Conservation (phyloP, 1,140 invertebrate genomes). For the Macrosteles quadrilineatus region DNA sequence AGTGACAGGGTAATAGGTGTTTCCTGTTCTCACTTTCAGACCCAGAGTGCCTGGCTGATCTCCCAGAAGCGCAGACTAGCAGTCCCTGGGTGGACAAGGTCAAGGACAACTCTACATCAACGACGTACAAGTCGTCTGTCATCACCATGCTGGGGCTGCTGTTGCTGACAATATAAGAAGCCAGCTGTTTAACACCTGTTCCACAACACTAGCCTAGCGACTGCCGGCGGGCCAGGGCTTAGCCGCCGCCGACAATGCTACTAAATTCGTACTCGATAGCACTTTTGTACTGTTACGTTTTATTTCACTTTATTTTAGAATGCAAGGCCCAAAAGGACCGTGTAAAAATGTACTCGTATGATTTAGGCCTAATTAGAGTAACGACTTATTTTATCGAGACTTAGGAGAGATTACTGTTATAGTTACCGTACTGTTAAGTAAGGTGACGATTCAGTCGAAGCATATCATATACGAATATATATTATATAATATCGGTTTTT, state of each 20-base stretch:
- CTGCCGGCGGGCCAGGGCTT: background rate
- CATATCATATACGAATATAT: background rate
- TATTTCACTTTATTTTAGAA: background rate
- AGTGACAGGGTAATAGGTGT: too few relatives aligned
- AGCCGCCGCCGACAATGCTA: background rate
- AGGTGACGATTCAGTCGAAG: background rate
- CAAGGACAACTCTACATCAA: background rate
- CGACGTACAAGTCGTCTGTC: background rate
- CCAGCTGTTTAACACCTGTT: background rate
- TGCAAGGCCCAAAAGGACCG: background rate
- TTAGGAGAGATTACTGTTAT: background rate
- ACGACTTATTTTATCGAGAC: background rate
- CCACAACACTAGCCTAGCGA: background rate
- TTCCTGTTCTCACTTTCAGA: background rate
- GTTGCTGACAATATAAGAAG: background rate
- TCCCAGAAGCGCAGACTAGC: background rate
- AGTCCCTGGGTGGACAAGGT: background rate
- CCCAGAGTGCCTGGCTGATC: background rate
- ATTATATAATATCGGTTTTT: background rate
- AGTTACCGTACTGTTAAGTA: conserved; percentile 1
- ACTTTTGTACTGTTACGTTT: background rate
- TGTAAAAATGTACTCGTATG: conserved; percentile 12
- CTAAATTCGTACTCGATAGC: background rate
- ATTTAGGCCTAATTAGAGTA: conserved; percentile 11
- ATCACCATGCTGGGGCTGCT: background rate